A percentile compares a stretch with the other conserved stretches of the same genome.
These are phyloP conservation scores for Cantharis rustica DNA, from an alignment of 2,888 invertebrate species.

Conservation along the genomic window DNA sequence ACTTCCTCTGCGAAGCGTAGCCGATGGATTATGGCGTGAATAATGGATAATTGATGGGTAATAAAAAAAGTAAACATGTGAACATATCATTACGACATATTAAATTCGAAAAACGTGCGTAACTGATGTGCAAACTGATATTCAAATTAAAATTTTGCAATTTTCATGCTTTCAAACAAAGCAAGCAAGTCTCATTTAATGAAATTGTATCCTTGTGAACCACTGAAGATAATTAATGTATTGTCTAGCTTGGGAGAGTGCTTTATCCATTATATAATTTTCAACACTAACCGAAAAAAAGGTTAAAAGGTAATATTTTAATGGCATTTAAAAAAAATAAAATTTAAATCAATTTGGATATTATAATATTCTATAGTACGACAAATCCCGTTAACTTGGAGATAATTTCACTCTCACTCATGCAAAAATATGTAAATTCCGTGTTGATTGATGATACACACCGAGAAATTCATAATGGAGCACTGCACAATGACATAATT, in stretches of 20 bases:
- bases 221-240: constrained; percentile 18
- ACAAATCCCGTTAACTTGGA: not conserved
- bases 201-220: constrained; percentile 23
- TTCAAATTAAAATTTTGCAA: not conserved
- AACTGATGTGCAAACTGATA: not conserved
- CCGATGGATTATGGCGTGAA: not conserved
- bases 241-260: constrained; percentile 24
- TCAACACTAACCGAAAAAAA: not conserved
- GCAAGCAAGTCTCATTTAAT: constrained; percentile 12
- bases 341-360: not conserved
- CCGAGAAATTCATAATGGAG: not conserved
- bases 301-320: not conserved
- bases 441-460: not conserved
- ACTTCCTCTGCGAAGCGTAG: not conserved
- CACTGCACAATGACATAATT: not conserved
- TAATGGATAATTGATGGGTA: not conserved
- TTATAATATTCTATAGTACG: not conserved
- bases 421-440: not conserved
- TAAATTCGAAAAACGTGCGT: not conserved
- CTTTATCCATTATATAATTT: constrained; percentile 18
- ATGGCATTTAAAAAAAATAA: not conserved
- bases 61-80: not conserved
- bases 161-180: constrained; percentile 5
- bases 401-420: not conserved
- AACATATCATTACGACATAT: not conserved